Percentiles rank a stretch among this genome's conserved stretches.
Conservation (phyloP, 2,113 vertebrate species). For the Grammomys dolichurus region DNA sequence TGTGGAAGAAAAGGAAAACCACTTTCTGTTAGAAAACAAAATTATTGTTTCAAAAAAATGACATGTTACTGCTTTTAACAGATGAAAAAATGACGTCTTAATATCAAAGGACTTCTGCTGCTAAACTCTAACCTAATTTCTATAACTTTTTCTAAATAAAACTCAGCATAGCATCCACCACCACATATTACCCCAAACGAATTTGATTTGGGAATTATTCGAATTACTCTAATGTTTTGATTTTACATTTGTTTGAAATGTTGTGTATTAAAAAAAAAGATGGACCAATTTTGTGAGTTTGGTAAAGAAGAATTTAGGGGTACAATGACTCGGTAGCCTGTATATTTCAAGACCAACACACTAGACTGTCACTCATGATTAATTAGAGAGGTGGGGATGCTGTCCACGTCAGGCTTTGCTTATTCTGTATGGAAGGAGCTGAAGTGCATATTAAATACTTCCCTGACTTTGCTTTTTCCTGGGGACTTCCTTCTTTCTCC, state of each 20-base stretch:
- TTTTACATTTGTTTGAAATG: background rate
- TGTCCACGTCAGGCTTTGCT: background rate
- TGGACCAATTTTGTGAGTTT: slow-evolving; percentile 3
- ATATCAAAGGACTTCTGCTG: slow-evolving; percentile 35
- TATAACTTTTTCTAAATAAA: slow-evolving; percentile 46
- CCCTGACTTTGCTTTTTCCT: background rate
- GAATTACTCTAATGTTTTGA: background rate
- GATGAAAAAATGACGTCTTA: slow-evolving; percentile 66
- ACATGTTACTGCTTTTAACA: slow-evolving; percentile 51
- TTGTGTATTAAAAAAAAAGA: background rate
- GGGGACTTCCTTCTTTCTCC: background rate
- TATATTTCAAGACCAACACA: background rate
- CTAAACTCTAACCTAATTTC: slow-evolving; percentile 59
- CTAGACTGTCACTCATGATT: background rate
- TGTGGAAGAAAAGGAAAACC: background rate
- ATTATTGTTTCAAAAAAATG: slow-evolving; percentile 65
- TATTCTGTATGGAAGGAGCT: background rate
- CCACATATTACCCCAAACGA: background rate
- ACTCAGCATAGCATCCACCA: background rate
- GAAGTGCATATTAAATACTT: background rate
- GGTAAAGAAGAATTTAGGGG: background rate
- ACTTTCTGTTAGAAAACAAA: slow-evolving; percentile 53
- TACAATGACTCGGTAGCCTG: background rate
- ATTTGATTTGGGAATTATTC: background rate
- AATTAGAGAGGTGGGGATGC: background rate